These are phyloP conservation scores for Trachelus tabidus DNA, from an alignment of 2,888 invertebrate species.

Conservation along the genomic window DNA sequence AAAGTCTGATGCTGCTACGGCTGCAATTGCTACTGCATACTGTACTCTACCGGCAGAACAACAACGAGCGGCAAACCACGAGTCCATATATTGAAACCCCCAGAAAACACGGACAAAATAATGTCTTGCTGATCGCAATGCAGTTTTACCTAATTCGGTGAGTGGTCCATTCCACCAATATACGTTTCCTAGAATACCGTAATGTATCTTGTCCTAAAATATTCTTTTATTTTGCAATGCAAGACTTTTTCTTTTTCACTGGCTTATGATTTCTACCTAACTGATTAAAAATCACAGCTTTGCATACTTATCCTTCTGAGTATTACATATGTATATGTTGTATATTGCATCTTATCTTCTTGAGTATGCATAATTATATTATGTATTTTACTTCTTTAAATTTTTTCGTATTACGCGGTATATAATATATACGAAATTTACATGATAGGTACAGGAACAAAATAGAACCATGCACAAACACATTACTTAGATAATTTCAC, in stretches of 20 bases:
- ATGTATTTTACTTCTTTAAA: background rate
- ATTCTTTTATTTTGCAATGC: background rate
- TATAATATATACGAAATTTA: background rate
- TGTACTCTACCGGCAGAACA: background rate
- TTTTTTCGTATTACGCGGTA: background rate
- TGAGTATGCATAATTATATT: conserved; percentile 7
- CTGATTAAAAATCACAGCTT: conserved; percentile 33
- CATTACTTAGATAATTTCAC: background rate
- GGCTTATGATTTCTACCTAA: conserved; percentile 24
- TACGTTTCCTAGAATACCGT: background rate
- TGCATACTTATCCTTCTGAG: conserved; percentile 16
- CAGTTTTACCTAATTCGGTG: conserved; percentile 31
- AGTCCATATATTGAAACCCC: background rate
- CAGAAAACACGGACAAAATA: conserved; percentile 12
- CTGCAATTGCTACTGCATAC: background rate
- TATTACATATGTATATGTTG: background rate
- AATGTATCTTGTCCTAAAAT: background rate
- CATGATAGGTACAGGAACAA: background rate
- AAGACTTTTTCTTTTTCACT: conserved; percentile 18
- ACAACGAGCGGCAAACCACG: background rate
- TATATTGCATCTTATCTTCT: conserved; percentile 14
- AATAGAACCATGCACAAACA: background rate
- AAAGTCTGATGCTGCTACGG: background rate
- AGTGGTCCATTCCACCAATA: conserved; percentile 23
- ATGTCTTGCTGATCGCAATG: conserved; percentile 38